phyloP scores from a whole-genome alignment of 1,140 invertebrate genomes.

The Nasonia longicornis region DNA sequence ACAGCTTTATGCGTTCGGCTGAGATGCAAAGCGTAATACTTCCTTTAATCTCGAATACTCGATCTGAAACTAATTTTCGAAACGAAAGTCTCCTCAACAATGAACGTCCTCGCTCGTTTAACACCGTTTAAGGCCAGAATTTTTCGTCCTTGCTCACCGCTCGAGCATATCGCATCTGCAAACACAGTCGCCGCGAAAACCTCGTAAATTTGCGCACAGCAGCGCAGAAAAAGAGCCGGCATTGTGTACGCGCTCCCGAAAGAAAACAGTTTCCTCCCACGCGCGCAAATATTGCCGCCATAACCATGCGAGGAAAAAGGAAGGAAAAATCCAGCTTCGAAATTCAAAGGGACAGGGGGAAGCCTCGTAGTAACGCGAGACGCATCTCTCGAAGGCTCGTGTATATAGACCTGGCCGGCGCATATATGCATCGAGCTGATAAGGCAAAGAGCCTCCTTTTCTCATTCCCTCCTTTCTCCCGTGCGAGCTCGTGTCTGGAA shows the following conservation, averaged over 20 bases:
- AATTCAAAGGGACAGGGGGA: slow-evolving; percentile 15
- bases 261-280: too few species aligned
- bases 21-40: neutral
- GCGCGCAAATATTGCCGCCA: slow-evolving; percentile 21
- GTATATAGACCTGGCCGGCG: neutral
- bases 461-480: neutral
- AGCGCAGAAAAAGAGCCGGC: neutral
- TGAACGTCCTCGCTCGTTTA: too few species aligned
- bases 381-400: neutral
- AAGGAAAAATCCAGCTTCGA: slow-evolving; percentile 16
- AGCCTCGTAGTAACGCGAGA: slow-evolving; percentile 4
- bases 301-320: neutral
- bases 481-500: neutral
- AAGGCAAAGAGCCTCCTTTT: slow-evolving; percentile 15
- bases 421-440: slow-evolving; percentile 22
- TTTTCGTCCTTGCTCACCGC: too few species aligned
- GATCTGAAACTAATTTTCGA: neutral
- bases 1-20: neutral
- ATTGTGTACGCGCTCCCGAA: neutral
- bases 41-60: neutral
- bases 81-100: too few species aligned
- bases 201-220: neutral
- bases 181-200: too few species aligned
- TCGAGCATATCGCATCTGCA: too few species aligned
- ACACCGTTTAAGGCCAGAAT: too few species aligned